These are phyloP conservation scores for Nomada lathburiana DNA, from an alignment of 2,888 invertebrate genomes.

Conservation along the genomic window DNA sequence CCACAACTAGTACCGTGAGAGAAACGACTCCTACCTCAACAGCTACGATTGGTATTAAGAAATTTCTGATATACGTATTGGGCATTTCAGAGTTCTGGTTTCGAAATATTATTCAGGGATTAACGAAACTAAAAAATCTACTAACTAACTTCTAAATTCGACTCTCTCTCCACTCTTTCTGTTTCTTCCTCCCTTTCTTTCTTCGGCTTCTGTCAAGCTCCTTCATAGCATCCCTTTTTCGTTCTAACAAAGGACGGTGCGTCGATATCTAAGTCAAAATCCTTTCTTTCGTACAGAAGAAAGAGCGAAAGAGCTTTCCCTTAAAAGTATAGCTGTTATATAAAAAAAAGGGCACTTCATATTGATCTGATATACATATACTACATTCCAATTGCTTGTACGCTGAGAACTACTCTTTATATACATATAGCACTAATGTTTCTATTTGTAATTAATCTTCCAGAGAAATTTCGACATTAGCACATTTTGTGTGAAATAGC, in stretches of 20 bases:
- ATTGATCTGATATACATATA: background rate
- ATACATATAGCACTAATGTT: slow-evolving; percentile 5
- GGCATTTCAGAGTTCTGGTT: slow-evolving; percentile 75
- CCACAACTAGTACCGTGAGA: slow-evolving; percentile 21
- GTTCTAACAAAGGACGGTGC: slow-evolving; percentile 5
- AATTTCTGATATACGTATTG: slow-evolving; percentile 77
- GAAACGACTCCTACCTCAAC: slow-evolving; percentile 36
- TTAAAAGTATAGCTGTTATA: slow-evolving; percentile 17
- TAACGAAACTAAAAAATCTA: slow-evolving; percentile 72
- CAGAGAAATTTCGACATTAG: slow-evolving; percentile 13
- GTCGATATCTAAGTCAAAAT: slow-evolving; percentile 5
- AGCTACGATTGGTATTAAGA: slow-evolving; percentile 78
- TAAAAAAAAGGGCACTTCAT: slow-evolving; percentile 12
- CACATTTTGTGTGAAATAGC: background rate
- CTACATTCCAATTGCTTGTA: slow-evolving; percentile 37
- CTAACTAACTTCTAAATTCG: slow-evolving; percentile 71
- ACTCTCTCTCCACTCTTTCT: slow-evolving; percentile 15
- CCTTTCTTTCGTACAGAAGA: slow-evolving; percentile 17
- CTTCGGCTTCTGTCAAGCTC: background rate
- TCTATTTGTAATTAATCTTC: slow-evolving; percentile 18
- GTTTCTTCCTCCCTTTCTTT: background rate
- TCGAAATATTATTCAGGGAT: slow-evolving; percentile 73
- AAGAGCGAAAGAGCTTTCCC: slow-evolving; percentile 18
- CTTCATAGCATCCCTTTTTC: background rate
- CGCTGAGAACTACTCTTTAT: slow-evolving; percentile 22